phyloP scores from a whole-genome alignment of 2,797 vertebrate genomes.

The Simalia tracyae region DNA sequence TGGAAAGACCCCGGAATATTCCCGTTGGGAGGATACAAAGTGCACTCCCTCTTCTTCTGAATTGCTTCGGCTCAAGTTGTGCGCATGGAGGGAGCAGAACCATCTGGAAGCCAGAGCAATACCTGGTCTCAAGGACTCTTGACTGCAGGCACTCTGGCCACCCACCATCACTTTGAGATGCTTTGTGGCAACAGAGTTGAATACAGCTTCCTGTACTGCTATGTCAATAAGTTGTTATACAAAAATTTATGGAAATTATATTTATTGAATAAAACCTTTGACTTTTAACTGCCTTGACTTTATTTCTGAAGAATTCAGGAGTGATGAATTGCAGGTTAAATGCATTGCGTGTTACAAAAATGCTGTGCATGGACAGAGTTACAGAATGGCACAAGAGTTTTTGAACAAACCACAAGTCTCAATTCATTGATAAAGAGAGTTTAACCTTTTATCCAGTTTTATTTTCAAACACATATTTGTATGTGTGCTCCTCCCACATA shows the following conservation, averaged over 20 bases:
- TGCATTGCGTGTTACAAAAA: not conserved
- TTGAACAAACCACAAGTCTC: not conserved
- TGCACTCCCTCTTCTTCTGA: not conserved
- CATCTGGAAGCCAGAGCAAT: conserved; percentile 60
- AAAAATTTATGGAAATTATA: conserved; percentile 82
- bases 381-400: not conserved
- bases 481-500: not conserved
- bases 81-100: conserved; percentile 27
- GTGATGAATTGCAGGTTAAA: not conserved
- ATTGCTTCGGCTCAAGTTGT: not conserved
- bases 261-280: conserved; percentile 86
- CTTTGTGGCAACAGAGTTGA: conserved; percentile 36
- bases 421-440: not conserved
- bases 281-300: conserved; percentile 42
- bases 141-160: conserved; percentile 69
- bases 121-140: conserved; percentile 53
- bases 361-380: not conserved
- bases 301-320: not conserved
- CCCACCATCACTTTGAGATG: conserved; percentile 45
- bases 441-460: not conserved
- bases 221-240: conserved; percentile 75
- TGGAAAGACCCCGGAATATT: not conserved
- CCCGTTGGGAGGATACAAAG: conserved; percentile 7
- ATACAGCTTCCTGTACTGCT: conserved; percentile 61
- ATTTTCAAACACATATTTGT: not conserved